Evolutionary conservation across 53 echinoderm and acorn worm species (phyloP).

Genomic region (Holothuria scabra): DNA sequence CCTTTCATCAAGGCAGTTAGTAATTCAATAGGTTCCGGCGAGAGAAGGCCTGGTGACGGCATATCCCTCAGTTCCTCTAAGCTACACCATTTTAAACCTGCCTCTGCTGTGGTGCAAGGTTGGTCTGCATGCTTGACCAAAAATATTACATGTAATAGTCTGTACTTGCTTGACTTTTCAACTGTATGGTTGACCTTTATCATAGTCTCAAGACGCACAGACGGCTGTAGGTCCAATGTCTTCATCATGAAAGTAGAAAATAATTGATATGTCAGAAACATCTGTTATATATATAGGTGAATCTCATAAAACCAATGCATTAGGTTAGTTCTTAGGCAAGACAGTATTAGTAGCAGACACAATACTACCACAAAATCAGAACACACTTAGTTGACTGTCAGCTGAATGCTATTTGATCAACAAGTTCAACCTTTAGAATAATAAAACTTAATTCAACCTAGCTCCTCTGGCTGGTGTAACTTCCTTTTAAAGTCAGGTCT

Average conservation of each 20-base stretch:
- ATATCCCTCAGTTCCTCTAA: not conserved
- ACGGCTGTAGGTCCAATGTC: not conserved
- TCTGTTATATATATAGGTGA: too few species aligned
- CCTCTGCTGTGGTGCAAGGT: not conserved
- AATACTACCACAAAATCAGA: too few species aligned
- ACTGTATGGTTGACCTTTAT: conserved; percentile 3
- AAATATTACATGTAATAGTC: not conserved
- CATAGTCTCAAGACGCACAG: conserved; percentile 18
- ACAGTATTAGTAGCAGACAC: too few species aligned
- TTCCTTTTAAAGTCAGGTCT: too few species aligned
- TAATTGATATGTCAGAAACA: too few species aligned
- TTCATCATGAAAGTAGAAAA: not conserved
- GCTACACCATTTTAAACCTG: not conserved
- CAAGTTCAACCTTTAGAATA: too few species aligned
- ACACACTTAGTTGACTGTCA: too few species aligned
- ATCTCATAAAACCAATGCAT: too few species aligned
- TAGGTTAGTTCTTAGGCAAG: too few species aligned
- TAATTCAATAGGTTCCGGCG: conserved; percentile 20
- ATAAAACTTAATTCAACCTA: too few species aligned
- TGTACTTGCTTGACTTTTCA: conserved; percentile 1
- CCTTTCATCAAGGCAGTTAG: not conserved
- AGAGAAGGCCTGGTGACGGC: not conserved
- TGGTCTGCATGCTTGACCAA: not conserved
- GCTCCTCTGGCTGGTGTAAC: too few species aligned
- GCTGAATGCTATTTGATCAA: too few species aligned